Base-by-base conservation (phyloP, 2,113 vertebrate species). In the Cheirogaleus medius region DNA sequence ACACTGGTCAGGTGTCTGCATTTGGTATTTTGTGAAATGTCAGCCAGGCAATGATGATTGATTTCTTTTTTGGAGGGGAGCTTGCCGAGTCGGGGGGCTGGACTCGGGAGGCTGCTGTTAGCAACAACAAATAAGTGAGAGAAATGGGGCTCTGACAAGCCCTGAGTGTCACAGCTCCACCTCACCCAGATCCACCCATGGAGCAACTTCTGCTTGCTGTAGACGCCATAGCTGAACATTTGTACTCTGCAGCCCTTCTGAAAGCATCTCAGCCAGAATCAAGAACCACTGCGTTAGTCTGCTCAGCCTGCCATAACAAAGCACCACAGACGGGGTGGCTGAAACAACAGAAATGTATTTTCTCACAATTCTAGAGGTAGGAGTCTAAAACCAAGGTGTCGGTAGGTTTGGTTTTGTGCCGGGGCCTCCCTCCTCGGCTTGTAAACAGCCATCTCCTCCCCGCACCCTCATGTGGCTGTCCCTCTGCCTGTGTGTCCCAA, bases 171-270 rank as follows among this genome's bases (percentile, higher is more conserved):
- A 49, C 39, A n/a, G 29, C 39, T 27, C 39, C 32, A 4, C 82
- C 34, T 4, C 13, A 23, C n/a, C 23, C 64, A 2, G 12, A 63
- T 10, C 27, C 20, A 17, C 49, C 27, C 7, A 0, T 0, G 8
- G 42, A 25, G 44, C 42, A 69, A 11, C 47, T 18, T 44, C 37
- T 76, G 37, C 23, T 13, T 76, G 21, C 58, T 56, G 44, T 3
- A 27, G 42, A 11, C 2, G 4, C 63, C 27, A 6, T 32, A 44
- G 18, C 17, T 4, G 64, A 86, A 6, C 37, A 11, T 12, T 27
- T 81, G n/a, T 56, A 8, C 29, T 21, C 25, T 3, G 1, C 11
- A 42, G 15, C 20, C 20, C 73, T 64, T 52, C 52, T 63, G n/a
- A 76, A 47, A 73, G n/a, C 3, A 4, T 11, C 27, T 8, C 15